Evolutionary conservation across 2,113 vertebrate species (phyloP).

Genomic region (Athene cunicularia): DNA sequence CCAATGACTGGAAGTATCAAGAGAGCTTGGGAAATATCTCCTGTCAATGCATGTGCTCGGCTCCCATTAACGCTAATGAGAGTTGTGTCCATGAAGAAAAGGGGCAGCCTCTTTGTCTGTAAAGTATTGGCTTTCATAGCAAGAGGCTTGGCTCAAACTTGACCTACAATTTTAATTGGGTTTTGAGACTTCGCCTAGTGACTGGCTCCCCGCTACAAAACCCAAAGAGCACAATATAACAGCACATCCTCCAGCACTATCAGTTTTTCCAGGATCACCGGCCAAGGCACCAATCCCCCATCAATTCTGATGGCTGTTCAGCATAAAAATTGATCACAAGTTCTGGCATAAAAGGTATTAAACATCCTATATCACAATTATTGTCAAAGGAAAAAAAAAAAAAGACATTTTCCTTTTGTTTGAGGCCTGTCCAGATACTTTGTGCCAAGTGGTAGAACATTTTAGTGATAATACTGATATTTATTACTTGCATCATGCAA

Average conservation of each 20-base stretch:
- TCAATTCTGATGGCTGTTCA: not conserved
- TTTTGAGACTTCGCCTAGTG: not conserved
- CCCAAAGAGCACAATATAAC: not conserved
- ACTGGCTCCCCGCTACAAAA: not conserved
- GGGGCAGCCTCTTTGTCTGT: conserved; percentile 31
- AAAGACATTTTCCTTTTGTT: not conserved
- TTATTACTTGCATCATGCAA: not conserved
- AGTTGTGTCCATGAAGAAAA: not conserved
- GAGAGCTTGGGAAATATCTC: conserved; percentile 24
- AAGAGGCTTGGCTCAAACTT: conserved; percentile 29
- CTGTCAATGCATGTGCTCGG: not conserved
- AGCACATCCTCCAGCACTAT: not conserved
- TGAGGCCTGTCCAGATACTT: not conserved
- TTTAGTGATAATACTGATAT: not conserved
- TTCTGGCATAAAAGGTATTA: not conserved
- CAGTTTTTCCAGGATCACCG: not conserved
- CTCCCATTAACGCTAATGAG: conserved; percentile 54
- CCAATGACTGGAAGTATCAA: not conserved
- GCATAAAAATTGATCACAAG: not conserved
- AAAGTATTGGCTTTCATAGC: conserved; percentile 21
- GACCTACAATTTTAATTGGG: conserved; percentile 59
- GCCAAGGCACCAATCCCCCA: not conserved
- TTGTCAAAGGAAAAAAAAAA: not conserved
- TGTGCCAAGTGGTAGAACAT: not conserved
- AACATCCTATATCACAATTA: not conserved